These are phyloP conservation scores for Xiphydria camelus DNA, from an alignment of 2,888 invertebrate species.

Conservation along the genomic window DNA sequence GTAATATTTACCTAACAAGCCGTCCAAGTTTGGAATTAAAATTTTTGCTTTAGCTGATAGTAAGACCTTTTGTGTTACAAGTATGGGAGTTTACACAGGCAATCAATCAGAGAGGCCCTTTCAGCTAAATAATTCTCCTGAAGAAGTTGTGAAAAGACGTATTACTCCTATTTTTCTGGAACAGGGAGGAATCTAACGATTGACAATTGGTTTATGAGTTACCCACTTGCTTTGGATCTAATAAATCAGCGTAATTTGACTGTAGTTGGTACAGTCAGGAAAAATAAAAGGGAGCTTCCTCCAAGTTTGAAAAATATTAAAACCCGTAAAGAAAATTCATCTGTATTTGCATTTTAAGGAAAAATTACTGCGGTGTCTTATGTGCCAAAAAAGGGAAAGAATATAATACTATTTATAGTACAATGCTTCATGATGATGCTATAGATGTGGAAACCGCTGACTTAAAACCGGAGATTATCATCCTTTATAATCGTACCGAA, in stretches of 20 bases:
- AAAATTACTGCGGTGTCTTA: background rate
- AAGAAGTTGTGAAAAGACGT: conserved; percentile 9
- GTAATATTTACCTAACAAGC: conserved; percentile 12
- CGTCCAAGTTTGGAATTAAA: conserved; percentile 21
- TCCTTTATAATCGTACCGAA: too few species aligned
- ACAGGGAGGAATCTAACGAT: conserved; percentile 11
- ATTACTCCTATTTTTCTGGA: conserved; percentile 4
- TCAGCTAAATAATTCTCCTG: background rate
- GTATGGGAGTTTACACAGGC: conserved; percentile 18
- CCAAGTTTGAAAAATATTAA: background rate
- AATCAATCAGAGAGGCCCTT: conserved; percentile 9
- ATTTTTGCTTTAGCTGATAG: conserved; percentile 16
- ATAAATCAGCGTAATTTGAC: too few species aligned
- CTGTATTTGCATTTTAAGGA: conserved; percentile 1
- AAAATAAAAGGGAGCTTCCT: conserved; percentile 7
- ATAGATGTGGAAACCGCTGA: too few species aligned
- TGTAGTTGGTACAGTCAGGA: background rate
- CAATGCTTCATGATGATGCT: too few species aligned
- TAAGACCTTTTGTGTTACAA: conserved; percentile 12
- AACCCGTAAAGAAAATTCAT: too few species aligned
- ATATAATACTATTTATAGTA: too few species aligned
- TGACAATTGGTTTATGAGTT: conserved; percentile 12
- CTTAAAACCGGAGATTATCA: too few species aligned
- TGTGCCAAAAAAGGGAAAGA: background rate
- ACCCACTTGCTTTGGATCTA: conserved; percentile 12